Conservation (phyloP, 2,797 vertebrate species). For the Adelosebastes latens region DNA sequence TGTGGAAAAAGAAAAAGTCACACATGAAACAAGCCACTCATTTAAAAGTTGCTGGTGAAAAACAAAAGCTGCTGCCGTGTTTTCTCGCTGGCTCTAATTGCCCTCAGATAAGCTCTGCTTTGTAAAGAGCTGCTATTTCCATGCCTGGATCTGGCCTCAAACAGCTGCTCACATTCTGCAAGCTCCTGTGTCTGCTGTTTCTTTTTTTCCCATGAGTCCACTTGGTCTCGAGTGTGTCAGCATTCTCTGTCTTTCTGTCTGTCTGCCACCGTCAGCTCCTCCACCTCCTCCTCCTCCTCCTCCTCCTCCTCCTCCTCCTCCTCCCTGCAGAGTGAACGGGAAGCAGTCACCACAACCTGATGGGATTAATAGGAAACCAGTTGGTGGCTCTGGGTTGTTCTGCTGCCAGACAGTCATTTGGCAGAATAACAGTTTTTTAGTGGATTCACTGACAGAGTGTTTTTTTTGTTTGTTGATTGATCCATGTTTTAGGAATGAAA, state of each 20-base stretch:
- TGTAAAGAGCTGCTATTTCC: constrained; percentile 78
- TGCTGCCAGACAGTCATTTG: not conserved
- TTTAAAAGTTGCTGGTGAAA: constrained; percentile 31
- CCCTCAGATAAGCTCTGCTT: constrained; percentile 67
- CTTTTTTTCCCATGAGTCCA: constrained; percentile 50
- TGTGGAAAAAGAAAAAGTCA: not conserved
- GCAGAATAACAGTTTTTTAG: not conserved
- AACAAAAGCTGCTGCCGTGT: constrained; percentile 49
- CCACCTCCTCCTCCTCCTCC: not conserved
- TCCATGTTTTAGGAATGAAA: not conserved
- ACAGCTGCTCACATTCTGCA: constrained; percentile 79
- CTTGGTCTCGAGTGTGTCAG: constrained; percentile 65
- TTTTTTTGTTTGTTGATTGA: not conserved
- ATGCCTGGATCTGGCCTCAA: constrained; percentile 72
- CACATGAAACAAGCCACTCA: not conserved
- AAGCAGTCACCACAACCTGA: constrained; percentile 21
- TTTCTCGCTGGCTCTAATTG: constrained; percentile 64
- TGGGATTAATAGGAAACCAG: not conserved
- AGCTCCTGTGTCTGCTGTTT: constrained; percentile 69
- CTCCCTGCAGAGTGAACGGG: not conserved
- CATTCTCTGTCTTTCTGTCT: constrained; percentile 55
- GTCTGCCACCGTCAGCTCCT: constrained; percentile 2
- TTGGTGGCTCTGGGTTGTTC: constrained; percentile 2
- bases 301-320: not conserved
- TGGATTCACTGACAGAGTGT: not conserved